Percentiles rank a stretch among this genome's conserved stretches.
phyloP scores from a whole-genome alignment of 2,888 invertebrate genomes.

The Tuberolachnus salignus region DNA sequence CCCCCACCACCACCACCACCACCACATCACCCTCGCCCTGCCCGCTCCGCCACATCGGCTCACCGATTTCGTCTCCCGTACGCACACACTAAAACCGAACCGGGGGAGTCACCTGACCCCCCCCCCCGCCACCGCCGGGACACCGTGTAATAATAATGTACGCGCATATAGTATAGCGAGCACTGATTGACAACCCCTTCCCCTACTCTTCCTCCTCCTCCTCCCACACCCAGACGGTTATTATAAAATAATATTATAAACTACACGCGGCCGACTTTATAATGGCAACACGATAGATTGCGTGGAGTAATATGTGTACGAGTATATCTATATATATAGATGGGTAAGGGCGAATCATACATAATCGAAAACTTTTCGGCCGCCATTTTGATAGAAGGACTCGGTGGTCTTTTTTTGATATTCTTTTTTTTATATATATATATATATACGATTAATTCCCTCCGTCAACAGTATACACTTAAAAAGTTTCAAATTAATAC shows the following conservation, averaged over 20 bases:
- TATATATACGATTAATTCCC: too few relatives aligned
- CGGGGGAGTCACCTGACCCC: slow-evolving; percentile 44
- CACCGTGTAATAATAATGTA: too few relatives aligned
- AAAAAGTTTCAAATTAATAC: too few relatives aligned
- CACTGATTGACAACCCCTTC: slow-evolving; percentile 52
- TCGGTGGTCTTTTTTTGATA: background rate
- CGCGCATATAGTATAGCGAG: too few relatives aligned
- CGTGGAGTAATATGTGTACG: slow-evolving; percentile 24
- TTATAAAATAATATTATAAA: slow-evolving; percentile 14
- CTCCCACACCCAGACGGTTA: too few relatives aligned
- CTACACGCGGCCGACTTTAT: slow-evolving; percentile 20
- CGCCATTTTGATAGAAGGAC: background rate
- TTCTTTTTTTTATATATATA: background rate
- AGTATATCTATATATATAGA: background rate
- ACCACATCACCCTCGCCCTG: background rate
- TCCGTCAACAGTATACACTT: too few relatives aligned
- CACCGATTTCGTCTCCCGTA: too few relatives aligned
- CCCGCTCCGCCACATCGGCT: too few relatives aligned
- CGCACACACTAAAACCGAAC: background rate
- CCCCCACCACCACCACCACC: background rate
- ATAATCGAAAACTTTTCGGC: slow-evolving; percentile 30
- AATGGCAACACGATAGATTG: slow-evolving; percentile 50
- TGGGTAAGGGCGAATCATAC: too few relatives aligned
- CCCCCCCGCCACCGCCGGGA: background rate
- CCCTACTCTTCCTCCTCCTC: too few relatives aligned